Percentiles rank a stretch among this genome's conserved stretches.
phyloP scores from a whole-genome alignment of 2,113 vertebrate species.

The Dasyornis broadbenti region DNA sequence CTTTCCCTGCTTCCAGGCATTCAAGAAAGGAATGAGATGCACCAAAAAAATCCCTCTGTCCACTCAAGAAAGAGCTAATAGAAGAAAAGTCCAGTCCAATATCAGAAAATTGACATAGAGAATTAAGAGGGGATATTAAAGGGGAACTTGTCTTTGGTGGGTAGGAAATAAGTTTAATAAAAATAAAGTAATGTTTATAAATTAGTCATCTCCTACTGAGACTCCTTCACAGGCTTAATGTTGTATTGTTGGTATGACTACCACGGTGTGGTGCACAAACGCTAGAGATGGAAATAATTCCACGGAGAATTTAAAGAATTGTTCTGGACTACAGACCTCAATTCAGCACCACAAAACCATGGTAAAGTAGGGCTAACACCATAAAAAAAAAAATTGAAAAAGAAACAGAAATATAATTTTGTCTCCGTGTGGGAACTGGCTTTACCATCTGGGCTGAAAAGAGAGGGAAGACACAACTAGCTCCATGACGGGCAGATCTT shows the following conservation, averaged over 20 bases:
- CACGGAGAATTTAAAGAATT: neutral
- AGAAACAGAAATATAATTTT: neutral
- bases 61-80: neutral
- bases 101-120: neutral
- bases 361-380: neutral
- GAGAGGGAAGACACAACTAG: neutral
- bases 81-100: neutral
- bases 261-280: slow-evolving; percentile 12
- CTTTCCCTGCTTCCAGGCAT: neutral
- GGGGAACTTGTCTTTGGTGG: neutral
- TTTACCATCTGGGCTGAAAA: neutral
- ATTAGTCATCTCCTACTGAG: neutral
- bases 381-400: neutral
- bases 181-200: neutral
- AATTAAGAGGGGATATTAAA: neutral
- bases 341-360: neutral
- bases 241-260: neutral
- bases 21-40: neutral
- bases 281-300: neutral
- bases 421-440: neutral
- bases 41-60: neutral
- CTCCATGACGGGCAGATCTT: neutral
- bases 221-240: neutral
- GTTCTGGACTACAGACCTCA: neutral
- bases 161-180: neutral